Base-by-base conservation (phyloP, 1,140 invertebrate species). In the Ceratosolen fusciceps region DNA sequence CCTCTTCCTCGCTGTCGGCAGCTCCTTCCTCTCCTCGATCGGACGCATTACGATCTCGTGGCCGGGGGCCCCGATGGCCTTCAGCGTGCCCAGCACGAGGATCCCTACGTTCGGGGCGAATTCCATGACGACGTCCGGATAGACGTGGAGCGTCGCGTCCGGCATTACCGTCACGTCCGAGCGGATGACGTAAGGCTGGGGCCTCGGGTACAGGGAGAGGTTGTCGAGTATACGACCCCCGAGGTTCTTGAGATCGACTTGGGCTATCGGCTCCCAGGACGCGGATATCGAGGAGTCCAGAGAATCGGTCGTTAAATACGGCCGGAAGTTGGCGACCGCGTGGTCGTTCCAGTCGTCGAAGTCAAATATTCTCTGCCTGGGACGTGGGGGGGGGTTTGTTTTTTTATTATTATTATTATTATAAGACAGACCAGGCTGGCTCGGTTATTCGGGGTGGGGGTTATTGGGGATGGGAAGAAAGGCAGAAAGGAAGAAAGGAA, bases 261-360 rank as follows among this genome's bases (percentile, higher is more conserved):
- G 84, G n/a, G 81, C 80, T 68, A 82, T 82, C 9, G 90, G 80
- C 76, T 92, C 93, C 84, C 93, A 94, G 0, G 93, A 92, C 1
- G 93, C 91, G 0, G 96, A 96, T n/a, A 96, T 90, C 78, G 94
- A 95, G 0, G 94, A 92, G 80, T 95, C 93, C 83, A 96, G 93
- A 67, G 92, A 91, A 83, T 96, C 93, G 86, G 94, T 94, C 54
- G 94, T 92, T 54, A 99, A 92, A 88, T 94, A 99, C 0, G 98
- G 98, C 77, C 93, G 92, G 88, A 95, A 99, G 26, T 94, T 92
- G 0, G 97, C 98, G 52, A 98, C 93, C 0, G 98, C 97, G 88
- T 98, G 98, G 90, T 97, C 97, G 87, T 99, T 99, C 98, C 98
- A 99, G 86, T 99, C 98, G 88, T 99, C 98, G 91, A 99, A 99